Evolutionary conservation across 2,888 invertebrate species (phyloP).

Genomic region (Tolmerus cingulatus): DNA sequence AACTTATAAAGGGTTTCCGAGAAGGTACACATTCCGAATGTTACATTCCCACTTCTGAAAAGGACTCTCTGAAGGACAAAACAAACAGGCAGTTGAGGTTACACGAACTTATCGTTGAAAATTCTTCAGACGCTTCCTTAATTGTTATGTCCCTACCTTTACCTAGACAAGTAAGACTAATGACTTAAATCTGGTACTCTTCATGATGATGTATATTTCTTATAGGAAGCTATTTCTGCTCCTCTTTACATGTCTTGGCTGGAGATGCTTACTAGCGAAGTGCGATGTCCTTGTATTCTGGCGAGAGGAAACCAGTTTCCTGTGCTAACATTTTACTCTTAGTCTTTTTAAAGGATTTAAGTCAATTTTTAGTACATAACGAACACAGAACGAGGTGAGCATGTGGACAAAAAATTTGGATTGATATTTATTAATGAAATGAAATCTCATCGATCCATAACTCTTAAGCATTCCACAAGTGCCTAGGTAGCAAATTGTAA

Average conservation of each 20-base stretch:
- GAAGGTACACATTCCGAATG: constrained; percentile 55
- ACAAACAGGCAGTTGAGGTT: constrained; percentile 90
- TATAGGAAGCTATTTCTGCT: constrained; percentile 82
- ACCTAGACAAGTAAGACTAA: constrained; percentile 77
- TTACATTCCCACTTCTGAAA: constrained; percentile 68
- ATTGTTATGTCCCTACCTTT: constrained; percentile 97
- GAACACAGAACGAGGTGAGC: neutral
- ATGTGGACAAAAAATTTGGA: neutral
- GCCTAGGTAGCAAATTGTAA: neutral
- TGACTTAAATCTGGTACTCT: neutral
- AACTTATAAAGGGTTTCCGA: constrained; percentile 74
- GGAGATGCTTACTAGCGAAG: constrained; percentile 85
- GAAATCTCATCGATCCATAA: neutral
- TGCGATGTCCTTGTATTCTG: constrained; percentile 85
- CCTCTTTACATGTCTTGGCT: constrained; percentile 97
- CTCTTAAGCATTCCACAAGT: neutral
- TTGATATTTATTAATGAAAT: neutral
- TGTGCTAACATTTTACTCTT: constrained; percentile 88
- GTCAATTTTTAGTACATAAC: neutral
- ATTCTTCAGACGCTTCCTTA: constrained; percentile 86
- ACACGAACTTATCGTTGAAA: constrained; percentile 85
- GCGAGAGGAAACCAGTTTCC: constrained; percentile 88
- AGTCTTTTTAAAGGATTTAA: constrained; percentile 54
- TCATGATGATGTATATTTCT: constrained; percentile 40
- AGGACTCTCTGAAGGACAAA: constrained; percentile 80